phyloP scores from a whole-genome alignment of 2,113 vertebrate genomes.

The Pteruthius melanotis region DNA sequence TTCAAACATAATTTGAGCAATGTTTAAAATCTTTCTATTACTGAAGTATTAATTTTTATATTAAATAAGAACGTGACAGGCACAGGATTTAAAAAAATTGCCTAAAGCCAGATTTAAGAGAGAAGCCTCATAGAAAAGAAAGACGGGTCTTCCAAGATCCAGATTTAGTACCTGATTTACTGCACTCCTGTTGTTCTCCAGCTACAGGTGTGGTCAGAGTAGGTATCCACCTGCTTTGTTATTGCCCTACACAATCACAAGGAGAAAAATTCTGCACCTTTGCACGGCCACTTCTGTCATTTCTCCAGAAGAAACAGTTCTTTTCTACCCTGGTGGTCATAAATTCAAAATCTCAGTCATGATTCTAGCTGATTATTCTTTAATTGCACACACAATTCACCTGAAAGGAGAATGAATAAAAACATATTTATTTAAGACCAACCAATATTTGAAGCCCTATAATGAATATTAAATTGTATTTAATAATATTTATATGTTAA shows the following conservation, averaged over 20 bases:
- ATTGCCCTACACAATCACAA: neutral
- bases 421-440: neutral
- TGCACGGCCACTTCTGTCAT: neutral
- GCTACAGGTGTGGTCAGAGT: neutral
- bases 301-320: neutral
- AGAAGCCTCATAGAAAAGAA: neutral
- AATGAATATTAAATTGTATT: conserved; percentile 12
- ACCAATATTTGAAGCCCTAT: neutral
- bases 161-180: neutral
- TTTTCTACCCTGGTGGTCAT: neutral
- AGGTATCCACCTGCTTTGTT: neutral
- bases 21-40: neutral
- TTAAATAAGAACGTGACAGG: neutral
- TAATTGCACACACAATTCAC: neutral
- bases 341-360: neutral
- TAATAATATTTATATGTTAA: neutral
- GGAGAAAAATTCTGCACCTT: neutral
- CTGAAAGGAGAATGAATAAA: neutral
- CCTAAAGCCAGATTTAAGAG: neutral
- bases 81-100: neutral
- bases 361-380: neutral
- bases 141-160: neutral
- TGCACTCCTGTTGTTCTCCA: neutral
- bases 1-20: neutral
- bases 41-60: neutral